Evolutionary conservation across 2,888 invertebrate species (phyloP).

Genomic region (Tiphia femorata): DNA sequence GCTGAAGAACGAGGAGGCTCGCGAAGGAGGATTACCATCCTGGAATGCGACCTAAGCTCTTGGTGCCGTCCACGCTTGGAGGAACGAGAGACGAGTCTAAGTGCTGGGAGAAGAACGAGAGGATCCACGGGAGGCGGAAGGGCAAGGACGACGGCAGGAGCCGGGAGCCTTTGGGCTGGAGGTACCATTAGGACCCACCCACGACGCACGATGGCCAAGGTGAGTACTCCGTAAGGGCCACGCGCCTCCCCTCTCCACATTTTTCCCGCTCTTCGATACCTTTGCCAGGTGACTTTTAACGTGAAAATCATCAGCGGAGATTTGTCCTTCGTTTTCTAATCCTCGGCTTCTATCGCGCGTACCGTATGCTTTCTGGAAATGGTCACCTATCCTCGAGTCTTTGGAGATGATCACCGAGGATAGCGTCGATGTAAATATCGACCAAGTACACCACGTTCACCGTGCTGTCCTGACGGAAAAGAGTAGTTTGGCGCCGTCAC

Average conservation of each 20-base stretch:
- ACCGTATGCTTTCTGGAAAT: too few relatives aligned
- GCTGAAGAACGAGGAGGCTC: conserved; percentile 8
- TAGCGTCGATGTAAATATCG: too few relatives aligned
- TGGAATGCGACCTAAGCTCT: conserved; percentile 28
- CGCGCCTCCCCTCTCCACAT: too few relatives aligned
- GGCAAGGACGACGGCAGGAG: conserved; percentile 9
- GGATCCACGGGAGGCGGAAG: neutral
- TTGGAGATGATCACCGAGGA: too few relatives aligned
- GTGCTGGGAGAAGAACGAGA: neutral
- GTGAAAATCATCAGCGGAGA: too few relatives aligned
- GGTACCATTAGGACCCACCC: conserved; percentile 40
- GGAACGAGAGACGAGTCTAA: conserved; percentile 15
- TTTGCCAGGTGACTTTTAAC: too few relatives aligned
- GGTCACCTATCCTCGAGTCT: too few relatives aligned
- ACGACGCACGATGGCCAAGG: conserved; percentile 42
- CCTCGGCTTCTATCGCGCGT: too few relatives aligned
- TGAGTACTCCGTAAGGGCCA: too few relatives aligned
- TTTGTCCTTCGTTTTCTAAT: too few relatives aligned
- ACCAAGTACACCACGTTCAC: too few relatives aligned
- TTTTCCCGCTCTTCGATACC: too few relatives aligned
- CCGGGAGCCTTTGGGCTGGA: conserved; percentile 24
- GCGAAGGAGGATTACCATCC: neutral
- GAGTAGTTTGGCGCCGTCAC: conserved; percentile 39
- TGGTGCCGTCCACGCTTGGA: conserved; percentile 10
- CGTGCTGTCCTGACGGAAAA: conserved; percentile 28